Base-by-base conservation (phyloP, 2,888 invertebrate species). In the Acrobasis consociella region DNA sequence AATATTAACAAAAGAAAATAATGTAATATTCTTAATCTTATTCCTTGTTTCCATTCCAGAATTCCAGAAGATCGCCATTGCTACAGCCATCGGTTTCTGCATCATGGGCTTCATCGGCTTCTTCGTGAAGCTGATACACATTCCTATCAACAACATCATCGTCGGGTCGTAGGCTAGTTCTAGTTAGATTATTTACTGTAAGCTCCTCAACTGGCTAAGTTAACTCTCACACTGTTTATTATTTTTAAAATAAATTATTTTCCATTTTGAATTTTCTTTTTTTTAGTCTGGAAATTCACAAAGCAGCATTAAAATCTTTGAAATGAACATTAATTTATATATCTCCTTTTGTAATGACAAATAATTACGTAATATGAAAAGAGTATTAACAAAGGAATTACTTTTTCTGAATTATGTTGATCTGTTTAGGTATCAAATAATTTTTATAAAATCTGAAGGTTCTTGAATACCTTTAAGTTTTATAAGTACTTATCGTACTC, bases 51-150 rank as follows among this genome's bases (percentile, higher is more conserved):
- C 70, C 39, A 63, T 88, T 95, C 49, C 94, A 98, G 99, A 99
- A 93, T 99, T 99, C 92, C 99, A 99, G 89, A 99, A 99, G 93
- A 99, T 99, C 80, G 99, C 99, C 37, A 97, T 99, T 75, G 99
- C 99, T 63, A 99, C 99, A 66, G 99, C 99, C 5, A 99, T 99
- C 81, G 99, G 99, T 64, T 99, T 99, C 94, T 99, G 98, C 89
- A 99, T 99, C 87, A 99, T 99, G 99, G 99, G 99, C 64, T 99
- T 99, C 93, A 99, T 99, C 85, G 99, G 99, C 77, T 99, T 99
- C 94, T 99, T 99, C 78, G 99, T 99, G 49, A 99, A 99, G 93
- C 94, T 99, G 75, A 99, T 99, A 91, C 99, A 99, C 91, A 99
- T 99, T 89, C 99, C 99, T 71, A 99, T 99, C 92, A 98, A 98